Evolutionary conservation across 2,113 vertebrate species (phyloP).

Genomic region (Anarrhichthys ocellatus): DNA sequence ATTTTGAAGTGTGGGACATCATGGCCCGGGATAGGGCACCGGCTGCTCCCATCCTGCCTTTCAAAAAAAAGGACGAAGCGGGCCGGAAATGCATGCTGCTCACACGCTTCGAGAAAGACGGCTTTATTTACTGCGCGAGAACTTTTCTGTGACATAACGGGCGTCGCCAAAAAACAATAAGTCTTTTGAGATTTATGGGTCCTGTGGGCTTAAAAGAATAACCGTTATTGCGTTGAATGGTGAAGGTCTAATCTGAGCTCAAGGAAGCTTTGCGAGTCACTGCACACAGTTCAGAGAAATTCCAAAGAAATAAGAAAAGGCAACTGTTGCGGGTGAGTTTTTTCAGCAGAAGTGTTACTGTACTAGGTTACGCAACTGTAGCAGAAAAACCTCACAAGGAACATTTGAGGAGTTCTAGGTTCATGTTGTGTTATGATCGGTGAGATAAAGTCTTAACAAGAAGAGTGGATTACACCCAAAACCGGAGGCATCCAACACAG

Average conservation of each 20-base stretch:
- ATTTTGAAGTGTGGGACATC: conserved; percentile 73
- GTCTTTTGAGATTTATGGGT: conserved; percentile 12
- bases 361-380: neutral
- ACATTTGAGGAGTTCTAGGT: neutral
- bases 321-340: neutral
- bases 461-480: conserved; percentile 15
- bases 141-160: conserved; percentile 18
- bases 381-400: neutral
- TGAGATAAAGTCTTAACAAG: conserved; percentile 12
- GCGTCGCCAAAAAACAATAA: conserved; percentile 47
- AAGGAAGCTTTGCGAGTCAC: neutral
- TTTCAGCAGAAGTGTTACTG: neutral
- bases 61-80: conserved; percentile 71
- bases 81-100: conserved; percentile 44
- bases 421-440: neutral
- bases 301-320: neutral
- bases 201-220: conserved; percentile 1
- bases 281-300: neutral
- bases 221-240: neutral
- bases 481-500: conserved; percentile 32
- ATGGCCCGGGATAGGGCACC: conserved; percentile 57
- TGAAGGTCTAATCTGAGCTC: neutral
- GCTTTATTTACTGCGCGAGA: conserved; percentile 47
- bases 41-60: conserved; percentile 82
- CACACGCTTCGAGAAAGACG: conserved; percentile 35